phyloP scores from a whole-genome alignment of 2,113 vertebrate species.

The Gymnocephalus cernua region DNA sequence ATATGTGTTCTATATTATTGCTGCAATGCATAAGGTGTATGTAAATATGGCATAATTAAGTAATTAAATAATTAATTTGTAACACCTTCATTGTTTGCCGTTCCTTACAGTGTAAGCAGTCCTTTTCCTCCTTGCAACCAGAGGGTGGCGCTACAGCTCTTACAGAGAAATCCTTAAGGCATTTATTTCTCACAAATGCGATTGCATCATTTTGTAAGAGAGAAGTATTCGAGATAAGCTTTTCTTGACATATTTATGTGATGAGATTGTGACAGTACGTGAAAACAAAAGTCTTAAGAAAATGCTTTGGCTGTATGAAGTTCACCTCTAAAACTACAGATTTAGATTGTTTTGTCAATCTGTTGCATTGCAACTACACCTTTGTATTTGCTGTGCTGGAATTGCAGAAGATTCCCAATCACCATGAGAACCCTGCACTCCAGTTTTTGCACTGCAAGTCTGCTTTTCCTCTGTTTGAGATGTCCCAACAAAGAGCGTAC shows the following conservation, averaged over 20 bases:
- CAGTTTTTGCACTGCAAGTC: slow-evolving; percentile 17
- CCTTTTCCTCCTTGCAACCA: slow-evolving; percentile 21
- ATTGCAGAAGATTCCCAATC: slow-evolving; percentile 17
- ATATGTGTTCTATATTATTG: slow-evolving; percentile 44
- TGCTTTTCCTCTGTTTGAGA: not conserved
- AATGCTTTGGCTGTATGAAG: not conserved
- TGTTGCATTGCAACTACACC: not conserved
- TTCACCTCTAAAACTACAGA: not conserved
- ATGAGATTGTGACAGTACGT: not conserved
- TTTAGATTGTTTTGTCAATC: not conserved
- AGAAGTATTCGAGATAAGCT: not conserved
- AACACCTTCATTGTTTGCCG: slow-evolving; percentile 1
- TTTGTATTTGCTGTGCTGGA: not conserved
- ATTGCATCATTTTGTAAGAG: not conserved
- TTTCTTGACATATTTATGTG: not conserved
- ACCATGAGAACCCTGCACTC: slow-evolving; percentile 68
- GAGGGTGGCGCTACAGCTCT: slow-evolving; percentile 34
- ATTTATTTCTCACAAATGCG: not conserved
- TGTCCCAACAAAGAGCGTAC: not conserved
- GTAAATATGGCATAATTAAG: slow-evolving; percentile 49
- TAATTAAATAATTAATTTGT: slow-evolving; percentile 61
- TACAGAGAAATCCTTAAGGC: not conserved
- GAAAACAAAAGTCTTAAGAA: not conserved
- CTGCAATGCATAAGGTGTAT: slow-evolving; percentile 30
- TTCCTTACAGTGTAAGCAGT: not conserved